These are phyloP conservation scores for Heliconius sara DNA, from an alignment of 2,888 invertebrate genomes.

Conservation along the genomic window DNA sequence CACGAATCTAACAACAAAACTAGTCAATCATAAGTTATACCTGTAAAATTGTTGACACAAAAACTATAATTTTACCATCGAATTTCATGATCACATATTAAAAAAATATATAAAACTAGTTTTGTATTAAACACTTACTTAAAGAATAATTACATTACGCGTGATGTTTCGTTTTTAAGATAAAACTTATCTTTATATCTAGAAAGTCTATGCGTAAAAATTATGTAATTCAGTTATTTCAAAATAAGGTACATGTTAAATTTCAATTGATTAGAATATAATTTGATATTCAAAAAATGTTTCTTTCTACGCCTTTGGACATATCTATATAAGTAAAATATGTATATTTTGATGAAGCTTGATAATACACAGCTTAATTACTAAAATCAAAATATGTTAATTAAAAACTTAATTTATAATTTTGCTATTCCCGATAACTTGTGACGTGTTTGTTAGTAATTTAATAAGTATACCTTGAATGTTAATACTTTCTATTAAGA, in stretches of 20 bases:
- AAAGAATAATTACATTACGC: slow-evolving; percentile 19
- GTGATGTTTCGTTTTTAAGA: slow-evolving; percentile 34
- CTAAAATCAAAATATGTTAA: neutral
- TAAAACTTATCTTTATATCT: slow-evolving; percentile 21
- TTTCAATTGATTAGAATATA: too few relatives aligned
- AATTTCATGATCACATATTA: slow-evolving; percentile 42
- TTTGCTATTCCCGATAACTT: neutral
- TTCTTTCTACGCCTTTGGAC: too few relatives aligned
- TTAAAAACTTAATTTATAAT: neutral
- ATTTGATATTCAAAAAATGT: too few relatives aligned
- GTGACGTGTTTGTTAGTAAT: neutral
- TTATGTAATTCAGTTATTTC: slow-evolving; percentile 17
- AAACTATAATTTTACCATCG: slow-evolving; percentile 38
- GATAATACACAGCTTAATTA: neutral
- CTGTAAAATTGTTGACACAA: slow-evolving; percentile 4
- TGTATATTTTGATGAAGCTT: too few relatives aligned
- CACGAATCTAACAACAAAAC: neutral
- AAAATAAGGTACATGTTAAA: neutral
- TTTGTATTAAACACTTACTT: slow-evolving; percentile 42
- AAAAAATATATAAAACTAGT: slow-evolving; percentile 39
- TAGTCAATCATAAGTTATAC: slow-evolving; percentile 2
- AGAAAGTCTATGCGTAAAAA: slow-evolving; percentile 8
- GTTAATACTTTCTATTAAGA: neutral
- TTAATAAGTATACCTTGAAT: neutral
- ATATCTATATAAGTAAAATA: too few relatives aligned